Conservation (phyloP, 2,797 vertebrate species). For the Moxostoma hubbsi region DNA sequence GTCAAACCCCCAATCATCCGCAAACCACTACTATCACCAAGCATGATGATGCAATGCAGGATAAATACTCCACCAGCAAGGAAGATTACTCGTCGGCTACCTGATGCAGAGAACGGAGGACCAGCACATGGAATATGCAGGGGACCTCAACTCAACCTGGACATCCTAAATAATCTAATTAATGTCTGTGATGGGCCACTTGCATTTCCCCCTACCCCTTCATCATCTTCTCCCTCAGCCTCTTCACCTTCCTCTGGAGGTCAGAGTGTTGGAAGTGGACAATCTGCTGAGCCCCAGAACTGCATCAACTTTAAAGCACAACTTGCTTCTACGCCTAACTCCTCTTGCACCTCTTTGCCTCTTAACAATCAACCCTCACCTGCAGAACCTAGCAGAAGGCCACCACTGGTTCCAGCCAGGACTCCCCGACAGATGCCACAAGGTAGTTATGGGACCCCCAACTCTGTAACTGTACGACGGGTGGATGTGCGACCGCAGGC, state of each 20-base stretch:
- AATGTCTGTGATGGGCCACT: conserved; percentile 78
- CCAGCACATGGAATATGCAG: conserved; percentile 61
- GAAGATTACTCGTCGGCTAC: conserved; percentile 70
- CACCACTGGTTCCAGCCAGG: conserved; percentile 74
- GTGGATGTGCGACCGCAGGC: conserved; percentile 90
- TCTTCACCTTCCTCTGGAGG: conserved; percentile 65
- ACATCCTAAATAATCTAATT: conserved; percentile 92
- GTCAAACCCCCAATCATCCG: conserved; percentile 86
- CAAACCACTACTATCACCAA: conserved; percentile 86
- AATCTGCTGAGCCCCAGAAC: conserved; percentile 47
- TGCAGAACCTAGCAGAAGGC: conserved; percentile 64
- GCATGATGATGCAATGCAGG: conserved; percentile 75
- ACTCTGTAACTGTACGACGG: conserved; percentile 83
- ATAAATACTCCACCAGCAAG: conserved; percentile 71
- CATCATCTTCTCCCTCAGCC: conserved; percentile 75
- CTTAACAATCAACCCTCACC: conserved; percentile 60
- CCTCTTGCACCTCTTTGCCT: conserved; percentile 70
- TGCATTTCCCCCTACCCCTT: conserved; percentile 66
- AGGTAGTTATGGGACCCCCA: conserved; percentile 69
- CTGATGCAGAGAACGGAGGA: conserved; percentile 72
- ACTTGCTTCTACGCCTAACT: conserved; percentile 59
- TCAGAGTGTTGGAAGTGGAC: conserved; percentile 48
- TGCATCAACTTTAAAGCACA: conserved; percentile 37
- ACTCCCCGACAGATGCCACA: conserved; percentile 61
- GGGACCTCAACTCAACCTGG: conserved; percentile 86